A percentile compares a stretch with the other conserved stretches of the same genome.
These are phyloP conservation scores for Picathartes gymnocephalus DNA, from an alignment of 2,113 vertebrate species.

Conservation along the genomic window DNA sequence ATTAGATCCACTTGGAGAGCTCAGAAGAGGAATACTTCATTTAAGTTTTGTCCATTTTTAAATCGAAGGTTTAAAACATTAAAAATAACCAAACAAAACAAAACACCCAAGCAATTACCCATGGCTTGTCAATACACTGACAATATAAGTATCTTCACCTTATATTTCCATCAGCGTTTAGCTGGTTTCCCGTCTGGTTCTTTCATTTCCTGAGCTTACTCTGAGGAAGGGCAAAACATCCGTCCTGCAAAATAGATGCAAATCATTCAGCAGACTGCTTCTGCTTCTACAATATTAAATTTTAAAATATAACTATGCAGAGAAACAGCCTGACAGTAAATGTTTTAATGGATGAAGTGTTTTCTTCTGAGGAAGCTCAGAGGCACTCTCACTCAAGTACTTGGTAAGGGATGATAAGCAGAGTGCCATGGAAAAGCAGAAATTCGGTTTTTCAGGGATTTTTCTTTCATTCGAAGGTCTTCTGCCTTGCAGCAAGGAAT, in stretches of 20 bases:
- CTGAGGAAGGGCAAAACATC: slow-evolving; percentile 69
- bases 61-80: slow-evolving; percentile 1
- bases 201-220: slow-evolving; percentile 71
- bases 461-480: background rate
- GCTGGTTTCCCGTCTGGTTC: slow-evolving; percentile 70
- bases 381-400: background rate
- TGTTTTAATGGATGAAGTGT: background rate
- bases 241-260: slow-evolving; percentile 63
- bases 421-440: background rate
- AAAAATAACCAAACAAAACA: background rate
- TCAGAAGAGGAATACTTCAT: background rate
- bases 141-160: slow-evolving; percentile 40
- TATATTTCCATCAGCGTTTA: slow-evolving; percentile 62
- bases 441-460: background rate
- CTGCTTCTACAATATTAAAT: slow-evolving; percentile 35
- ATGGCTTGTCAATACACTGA: background rate
- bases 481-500: background rate
- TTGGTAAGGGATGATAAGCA: background rate
- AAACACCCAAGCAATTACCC: background rate
- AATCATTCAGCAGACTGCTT: slow-evolving; percentile 47
- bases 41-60: background rate
- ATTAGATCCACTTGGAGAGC: background rate
- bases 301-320: background rate
- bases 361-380: background rate
- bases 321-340: background rate